A percentile compares a stretch with the other conserved stretches of the same genome.
phyloP scores from a whole-genome alignment of 1,140 invertebrate genomes.

The Drosophila setifemur region DNA sequence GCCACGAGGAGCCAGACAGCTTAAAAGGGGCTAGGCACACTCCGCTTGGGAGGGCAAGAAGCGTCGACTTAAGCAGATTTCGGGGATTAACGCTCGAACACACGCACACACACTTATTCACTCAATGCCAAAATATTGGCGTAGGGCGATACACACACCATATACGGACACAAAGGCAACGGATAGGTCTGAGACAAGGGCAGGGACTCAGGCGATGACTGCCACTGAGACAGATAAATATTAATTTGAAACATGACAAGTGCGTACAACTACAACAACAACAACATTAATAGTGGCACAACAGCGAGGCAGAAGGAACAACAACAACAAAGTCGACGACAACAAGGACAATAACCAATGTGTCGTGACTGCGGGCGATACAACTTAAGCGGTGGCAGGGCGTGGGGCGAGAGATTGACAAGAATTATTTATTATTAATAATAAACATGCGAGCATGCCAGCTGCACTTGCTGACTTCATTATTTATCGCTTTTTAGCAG shows the following conservation, averaged over 20 bases:
- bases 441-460: constrained; percentile 77
- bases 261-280: constrained; percentile 31
- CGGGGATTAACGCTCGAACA: constrained; percentile 46
- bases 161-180: constrained; percentile 38
- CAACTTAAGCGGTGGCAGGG: constrained; percentile 57
- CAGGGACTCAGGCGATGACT: background rate
- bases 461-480: constrained; percentile 76
- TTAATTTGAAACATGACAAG: constrained; percentile 67
- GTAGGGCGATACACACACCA: constrained; percentile 65
- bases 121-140: constrained; percentile 62
- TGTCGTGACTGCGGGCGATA: constrained; percentile 63
- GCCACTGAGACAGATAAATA: constrained; percentile 60
- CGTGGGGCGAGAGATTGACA: constrained; percentile 56
- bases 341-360: constrained; percentile 24
- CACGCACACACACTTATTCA: constrained; percentile 29
- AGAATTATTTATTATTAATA: constrained; percentile 81
- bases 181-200: background rate
- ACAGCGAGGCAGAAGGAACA: background rate
- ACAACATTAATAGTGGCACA: background rate
- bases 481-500: constrained; percentile 75
- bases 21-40: constrained; percentile 71
- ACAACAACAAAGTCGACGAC: background rate
- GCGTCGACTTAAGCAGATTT: constrained; percentile 72
- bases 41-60: constrained; percentile 42
- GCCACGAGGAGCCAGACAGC: constrained; percentile 25